phyloP scores from a whole-genome alignment of 2,113 vertebrate genomes.

The Pogonocichla stellata region DNA sequence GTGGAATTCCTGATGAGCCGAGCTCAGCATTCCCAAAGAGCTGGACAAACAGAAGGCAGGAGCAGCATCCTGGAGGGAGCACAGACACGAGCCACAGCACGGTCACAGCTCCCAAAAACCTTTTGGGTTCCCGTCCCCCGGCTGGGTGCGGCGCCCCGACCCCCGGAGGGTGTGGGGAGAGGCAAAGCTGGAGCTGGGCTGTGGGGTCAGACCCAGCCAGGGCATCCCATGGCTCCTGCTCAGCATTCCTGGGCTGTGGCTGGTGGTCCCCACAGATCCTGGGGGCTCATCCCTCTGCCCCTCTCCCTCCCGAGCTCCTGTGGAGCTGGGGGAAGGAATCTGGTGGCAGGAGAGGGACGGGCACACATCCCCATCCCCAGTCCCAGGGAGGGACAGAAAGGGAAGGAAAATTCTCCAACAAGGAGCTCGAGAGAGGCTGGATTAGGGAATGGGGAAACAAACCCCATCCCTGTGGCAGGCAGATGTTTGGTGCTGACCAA shows the following conservation, averaged over 20 bases:
- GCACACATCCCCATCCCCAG: too few species aligned
- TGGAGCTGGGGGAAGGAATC: neutral
- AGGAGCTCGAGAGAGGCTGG: too few species aligned
- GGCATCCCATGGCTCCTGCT: neutral
- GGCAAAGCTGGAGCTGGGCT: neutral
- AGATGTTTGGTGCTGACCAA: neutral
- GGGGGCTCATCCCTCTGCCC: neutral
- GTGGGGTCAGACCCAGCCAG: neutral
- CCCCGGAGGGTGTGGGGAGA: neutral
- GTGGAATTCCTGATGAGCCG: neutral
- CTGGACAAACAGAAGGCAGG: neutral
- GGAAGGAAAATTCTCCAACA: too few species aligned
- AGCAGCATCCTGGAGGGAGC: neutral
- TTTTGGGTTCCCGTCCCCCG: fast-evolving
- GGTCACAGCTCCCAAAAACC: neutral
- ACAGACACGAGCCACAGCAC: neutral
- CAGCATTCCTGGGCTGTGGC: neutral
- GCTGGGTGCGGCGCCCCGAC: fast-evolving
- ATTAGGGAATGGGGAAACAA: neutral
- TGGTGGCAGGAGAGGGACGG: neutral
- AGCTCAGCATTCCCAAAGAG: neutral
- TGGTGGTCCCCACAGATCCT: neutral
- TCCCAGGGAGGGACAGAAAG: too few species aligned
- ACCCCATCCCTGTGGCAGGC: neutral
- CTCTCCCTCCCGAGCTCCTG: neutral